Evolutionary conservation across 23 tunicate genomes (phyloP), one percentile per base, ranked within the genome.

Genomic region (Corella eumyota): DNA sequence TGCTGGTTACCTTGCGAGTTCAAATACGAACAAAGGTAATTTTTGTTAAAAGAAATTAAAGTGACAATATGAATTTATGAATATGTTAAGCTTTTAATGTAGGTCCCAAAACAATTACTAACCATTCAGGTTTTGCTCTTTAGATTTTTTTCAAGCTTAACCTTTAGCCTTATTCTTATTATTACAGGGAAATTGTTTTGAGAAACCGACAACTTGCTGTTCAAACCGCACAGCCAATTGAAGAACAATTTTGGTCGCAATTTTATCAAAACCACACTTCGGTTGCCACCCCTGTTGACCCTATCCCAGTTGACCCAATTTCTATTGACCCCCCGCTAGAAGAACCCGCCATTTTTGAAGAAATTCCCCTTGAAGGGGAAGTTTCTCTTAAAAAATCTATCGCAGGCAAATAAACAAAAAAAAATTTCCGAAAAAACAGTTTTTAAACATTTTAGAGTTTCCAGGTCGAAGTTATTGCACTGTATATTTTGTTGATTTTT

Each of bases 1-100:
- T 79, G 87, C 48, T 79, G 72, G 87, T 23, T 79, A 38, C 87
- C 87, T 34, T 79, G 87, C 50, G 37, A 63, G 30, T 56, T 34
- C 29, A 60, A 79, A 70, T 79, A 79, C 38, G 72, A 79, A 62
- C 59, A 63, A 34, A 62, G 80, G 80, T 74, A 51, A 57, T 34
- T 29, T 34, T n/a, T 13, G n/a, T 9, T 53, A 6, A 53, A 53
- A 53, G 59, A 11, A 53, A 53, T 15, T 53, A n/a, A 13, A 53
- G 22, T 6, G n/a, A 25, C 20, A n/a, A n/a, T n/a, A n/a, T n/a
- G n/a, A n/a, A n/a, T n/a, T n/a, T n/a, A n/a, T n/a, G n/a, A n/a
- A n/a, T n/a, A n/a, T n/a, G n/a, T n/a, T n/a, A n/a, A n/a, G n/a
- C n/a, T n/a, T n/a, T n/a, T n/a, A n/a, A n/a, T n/a, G n/a, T n/a